phyloP scores from a whole-genome alignment of 2,113 vertebrate genomes.

The Salvelinus alpinus region DNA sequence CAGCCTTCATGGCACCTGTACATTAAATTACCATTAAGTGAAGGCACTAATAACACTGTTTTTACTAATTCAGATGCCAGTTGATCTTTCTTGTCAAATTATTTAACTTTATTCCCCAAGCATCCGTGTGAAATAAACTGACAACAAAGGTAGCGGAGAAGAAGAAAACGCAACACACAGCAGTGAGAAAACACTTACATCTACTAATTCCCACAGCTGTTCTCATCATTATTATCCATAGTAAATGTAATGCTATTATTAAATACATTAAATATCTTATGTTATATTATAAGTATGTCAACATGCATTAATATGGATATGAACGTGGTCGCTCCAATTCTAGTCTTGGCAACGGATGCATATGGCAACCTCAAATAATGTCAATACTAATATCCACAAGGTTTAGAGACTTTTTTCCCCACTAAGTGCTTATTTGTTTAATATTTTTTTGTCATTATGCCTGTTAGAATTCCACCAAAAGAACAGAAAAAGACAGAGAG shows the following conservation, averaged over 20 bases:
- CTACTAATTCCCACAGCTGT: no score
- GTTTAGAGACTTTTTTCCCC: conserved; percentile 14
- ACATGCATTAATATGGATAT: no score
- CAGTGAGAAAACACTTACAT: not conserved
- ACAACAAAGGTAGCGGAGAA: not conserved
- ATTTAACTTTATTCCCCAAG: not conserved
- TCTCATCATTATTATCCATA: no score
- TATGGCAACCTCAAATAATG: conserved; percentile 3
- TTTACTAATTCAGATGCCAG: no score
- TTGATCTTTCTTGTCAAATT: no score
- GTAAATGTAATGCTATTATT: not conserved
- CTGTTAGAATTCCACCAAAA: conserved; percentile 29
- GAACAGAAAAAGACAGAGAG: not conserved
- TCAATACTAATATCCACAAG: conserved; percentile 34
- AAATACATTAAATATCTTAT: not conserved
- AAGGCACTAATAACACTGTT: no score
- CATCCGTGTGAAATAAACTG: not conserved
- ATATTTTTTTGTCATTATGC: conserved; percentile 46
- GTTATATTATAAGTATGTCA: no score
- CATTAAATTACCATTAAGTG: not conserved
- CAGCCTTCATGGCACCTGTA: not conserved
- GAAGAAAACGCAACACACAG: not conserved
- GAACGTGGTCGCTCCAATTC: not conserved
- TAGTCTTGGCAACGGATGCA: not conserved
- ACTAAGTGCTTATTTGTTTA: conserved; percentile 43